Base-by-base conservation (phyloP, 2,888 invertebrate genomes). In the Drosophila flavopinicola region DNA sequence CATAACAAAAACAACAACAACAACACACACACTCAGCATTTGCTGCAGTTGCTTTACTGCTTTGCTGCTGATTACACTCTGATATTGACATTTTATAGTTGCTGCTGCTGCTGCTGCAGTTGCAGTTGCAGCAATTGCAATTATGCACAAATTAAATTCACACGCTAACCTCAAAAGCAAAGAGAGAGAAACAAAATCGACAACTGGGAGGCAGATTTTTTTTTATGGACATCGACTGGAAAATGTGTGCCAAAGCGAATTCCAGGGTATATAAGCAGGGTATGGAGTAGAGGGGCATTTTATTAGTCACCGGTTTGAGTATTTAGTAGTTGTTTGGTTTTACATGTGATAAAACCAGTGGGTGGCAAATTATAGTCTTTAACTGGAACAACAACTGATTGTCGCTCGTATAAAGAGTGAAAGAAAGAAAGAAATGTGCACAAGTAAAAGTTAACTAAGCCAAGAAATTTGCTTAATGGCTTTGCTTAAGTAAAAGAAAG, bases 141-240 rank as follows among this genome's bases (percentile, higher is more conserved):
- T 79, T 79, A 83, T 80, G 70, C 86, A 68, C 77, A 80, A 83
- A 80, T 80, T 79, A 66, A 86, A 80, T 86, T 80, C 80, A 80
- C 86, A 80, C 86, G 85, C 75, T 56, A 82, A 68, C 57, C 74
- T 58, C 61, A 66, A 70, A 54, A 52, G 25, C 10, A 3, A 59
- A 29, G 39, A 44, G 45, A 33, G 23, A n/a, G 11, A 32, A n/a
- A 25, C 15, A 48, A 23, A 11, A 44, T 13, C 6, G 39, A 44
- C 44, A 42, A 60, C 41, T 39, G 47, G 38, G 24, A 45, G 58
- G 35, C 45, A 25, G 33, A n/a, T n/a, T 54, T 51, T 69, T 69
- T 69, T 74, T 63, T 66, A 53, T 61, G 37, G 51, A n/a, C 65
- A 60, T 37, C 69, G 6, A 20, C 71, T 32, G 42, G 6, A 20